Evolutionary conservation across 2,113 vertebrate genomes (phyloP), one percentile per base, ranked within the genome.

Genomic region (Dinomys branickii): DNA sequence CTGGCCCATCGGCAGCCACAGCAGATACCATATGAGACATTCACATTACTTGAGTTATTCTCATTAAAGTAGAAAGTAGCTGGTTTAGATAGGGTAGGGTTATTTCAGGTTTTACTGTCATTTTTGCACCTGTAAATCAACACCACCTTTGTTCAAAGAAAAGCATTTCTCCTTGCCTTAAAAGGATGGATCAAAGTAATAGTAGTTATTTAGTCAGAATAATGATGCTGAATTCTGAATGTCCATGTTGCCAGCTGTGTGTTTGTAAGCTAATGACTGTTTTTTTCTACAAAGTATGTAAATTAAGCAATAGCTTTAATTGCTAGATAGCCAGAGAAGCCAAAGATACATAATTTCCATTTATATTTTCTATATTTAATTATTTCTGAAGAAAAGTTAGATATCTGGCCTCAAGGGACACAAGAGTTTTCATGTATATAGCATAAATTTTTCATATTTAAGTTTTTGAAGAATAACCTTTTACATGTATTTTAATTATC

Each of bases 191-290:
- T 86, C 85, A 96, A 83, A 95, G 85, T 19, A 14, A 87, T 85
- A 54, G 59, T 78, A 63, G 91, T 94, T 96, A 52, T 92, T 95
- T 24, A 88, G 77, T 91, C 96, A 95, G 94, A 97, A 92, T 94
- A 90, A 85, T 28, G 65, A 77, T 12, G 11, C 24, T 50, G 59
- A 96, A 92, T 77, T 35, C 10, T 56, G 80, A 54, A 33, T 65
- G 78, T 90, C 82, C 35, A 9, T 33, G 56, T 67, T 89, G 52
- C 71, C 65, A 85, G 77, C 61, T 86, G 35, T 59, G 82, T 77
- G 50, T 65, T 88, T 87, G n/a, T 52, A 86, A 86, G 47, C 61
- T 96, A 91, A 95, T 91, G 88, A 82, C 47, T 35, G 33, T 65
- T 41, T 94, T 73, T 93, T 94, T 38, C 52, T 13, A 58, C 82